These are phyloP conservation scores for Lucinisca nassula DNA, from an alignment of 2,888 invertebrate species.

Conservation along the genomic window DNA sequence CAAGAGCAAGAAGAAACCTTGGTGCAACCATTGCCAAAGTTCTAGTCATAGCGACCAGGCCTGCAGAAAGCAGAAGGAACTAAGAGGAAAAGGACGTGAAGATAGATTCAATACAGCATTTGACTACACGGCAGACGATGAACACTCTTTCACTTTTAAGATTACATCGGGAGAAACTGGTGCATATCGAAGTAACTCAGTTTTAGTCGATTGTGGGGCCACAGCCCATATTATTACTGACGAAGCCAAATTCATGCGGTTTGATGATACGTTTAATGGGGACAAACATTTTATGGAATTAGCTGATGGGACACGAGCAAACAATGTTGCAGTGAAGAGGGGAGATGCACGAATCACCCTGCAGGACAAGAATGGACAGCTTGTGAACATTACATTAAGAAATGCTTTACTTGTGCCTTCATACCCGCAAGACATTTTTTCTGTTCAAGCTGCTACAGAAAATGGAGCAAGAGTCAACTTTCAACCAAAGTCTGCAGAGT, in stretches of 20 bases:
- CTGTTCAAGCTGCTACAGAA: too few species aligned
- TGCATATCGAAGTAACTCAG: neutral
- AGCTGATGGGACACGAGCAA: conserved; percentile 57
- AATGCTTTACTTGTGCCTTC: conserved; percentile 63
- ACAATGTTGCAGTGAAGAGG: conserved; percentile 37
- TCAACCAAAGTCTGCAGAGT: too few species aligned
- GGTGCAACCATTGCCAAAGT: neutral
- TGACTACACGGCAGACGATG: too few species aligned
- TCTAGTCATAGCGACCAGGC: too few species aligned
- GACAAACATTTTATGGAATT: conserved; percentile 65
- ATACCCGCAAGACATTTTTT: conserved; percentile 57
- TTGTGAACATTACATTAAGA: conserved; percentile 22
- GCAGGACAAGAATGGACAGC: conserved; percentile 19
- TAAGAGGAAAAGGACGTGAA: too few species aligned
- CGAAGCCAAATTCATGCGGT: conserved; percentile 49
- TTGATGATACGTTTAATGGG: conserved; percentile 54
- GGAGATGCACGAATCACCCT: conserved; percentile 43
- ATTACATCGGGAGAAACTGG: too few species aligned
- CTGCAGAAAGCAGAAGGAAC: too few species aligned
- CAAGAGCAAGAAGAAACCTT: too few species aligned
- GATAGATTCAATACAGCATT: too few species aligned
- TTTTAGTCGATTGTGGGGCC: conserved; percentile 69
- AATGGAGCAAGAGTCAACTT: too few species aligned
- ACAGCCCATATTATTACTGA: conserved; percentile 68
- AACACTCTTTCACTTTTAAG: too few species aligned